phyloP scores from a whole-genome alignment of 2,888 invertebrate species.

The Callosobruchus maculatus region DNA sequence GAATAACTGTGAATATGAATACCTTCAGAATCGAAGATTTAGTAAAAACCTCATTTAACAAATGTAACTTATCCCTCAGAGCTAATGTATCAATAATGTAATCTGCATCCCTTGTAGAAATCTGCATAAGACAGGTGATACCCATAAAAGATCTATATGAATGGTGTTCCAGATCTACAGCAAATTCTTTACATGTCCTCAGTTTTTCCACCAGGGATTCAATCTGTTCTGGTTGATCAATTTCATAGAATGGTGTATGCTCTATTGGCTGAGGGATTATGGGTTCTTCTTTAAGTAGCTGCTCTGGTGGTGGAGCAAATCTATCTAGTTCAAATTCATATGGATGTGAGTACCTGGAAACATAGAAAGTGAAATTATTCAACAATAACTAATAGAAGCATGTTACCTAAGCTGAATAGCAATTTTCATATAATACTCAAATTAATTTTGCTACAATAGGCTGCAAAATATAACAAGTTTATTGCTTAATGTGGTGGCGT shows the following conservation, averaged over 20 bases:
- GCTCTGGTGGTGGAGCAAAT: conserved; percentile 58
- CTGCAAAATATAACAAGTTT: too few species aligned
- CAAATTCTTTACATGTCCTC: conserved; percentile 66
- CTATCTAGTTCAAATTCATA: conserved; percentile 80
- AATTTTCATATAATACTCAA: too few species aligned
- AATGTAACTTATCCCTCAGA: conserved; percentile 75
- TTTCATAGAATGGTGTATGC: conserved; percentile 64
- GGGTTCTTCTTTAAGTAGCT: conserved; percentile 49
- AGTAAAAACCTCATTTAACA: conserved; percentile 86
- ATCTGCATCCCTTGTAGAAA: conserved; percentile 78
- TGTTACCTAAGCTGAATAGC: too few species aligned
- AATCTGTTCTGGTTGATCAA: conserved; percentile 65
- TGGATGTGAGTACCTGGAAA: conserved; percentile 76
- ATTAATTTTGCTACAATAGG: too few species aligned
- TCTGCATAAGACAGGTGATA: conserved; percentile 92
- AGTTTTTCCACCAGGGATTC: conserved; percentile 65
- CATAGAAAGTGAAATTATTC: too few species aligned
- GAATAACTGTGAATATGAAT: conserved; percentile 11
- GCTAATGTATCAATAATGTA: conserved; percentile 86
- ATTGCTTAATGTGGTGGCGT: too few species aligned
- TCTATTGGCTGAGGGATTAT: conserved; percentile 52
- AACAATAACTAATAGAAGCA: too few species aligned
- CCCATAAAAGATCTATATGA: conserved; percentile 90
- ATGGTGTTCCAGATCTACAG: conserved; percentile 92
- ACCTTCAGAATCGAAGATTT: conserved; percentile 88